phyloP scores from a whole-genome alignment of 2,113 vertebrate genomes.

The Antigone vipio region DNA sequence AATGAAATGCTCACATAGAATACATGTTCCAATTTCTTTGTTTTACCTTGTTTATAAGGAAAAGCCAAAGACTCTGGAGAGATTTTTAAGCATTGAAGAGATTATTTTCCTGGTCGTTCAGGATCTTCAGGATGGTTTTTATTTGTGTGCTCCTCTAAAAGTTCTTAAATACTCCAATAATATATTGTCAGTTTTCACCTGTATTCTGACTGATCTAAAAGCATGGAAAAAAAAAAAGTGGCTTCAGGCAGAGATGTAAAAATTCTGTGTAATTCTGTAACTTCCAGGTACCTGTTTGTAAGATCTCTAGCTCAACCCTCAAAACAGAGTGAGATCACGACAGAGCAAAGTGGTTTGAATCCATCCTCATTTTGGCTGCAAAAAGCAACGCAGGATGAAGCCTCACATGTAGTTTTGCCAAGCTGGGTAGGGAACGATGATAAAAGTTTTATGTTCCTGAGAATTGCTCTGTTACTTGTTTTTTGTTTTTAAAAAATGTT shows the following conservation, averaged over 20 bases:
- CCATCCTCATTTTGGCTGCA: not conserved
- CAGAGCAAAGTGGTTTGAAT: not conserved
- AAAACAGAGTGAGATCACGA: not conserved
- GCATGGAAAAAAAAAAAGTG: rapidly evolving
- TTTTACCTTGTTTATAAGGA: conserved; percentile 9
- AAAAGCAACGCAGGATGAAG: not conserved
- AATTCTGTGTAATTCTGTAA: not conserved
- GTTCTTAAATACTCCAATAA: not conserved
- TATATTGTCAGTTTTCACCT: not conserved
- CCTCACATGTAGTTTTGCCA: not conserved
- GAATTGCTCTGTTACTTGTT: not conserved
- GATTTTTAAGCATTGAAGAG: conserved; percentile 21
- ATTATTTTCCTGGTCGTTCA: not conserved
- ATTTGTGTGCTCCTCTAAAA: not conserved
- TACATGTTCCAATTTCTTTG: not conserved
- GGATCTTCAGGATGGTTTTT: conserved; percentile 19
- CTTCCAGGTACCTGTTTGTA: rapidly evolving
- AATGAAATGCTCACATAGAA: not conserved
- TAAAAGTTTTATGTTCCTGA: not conserved
- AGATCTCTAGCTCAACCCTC: not conserved
- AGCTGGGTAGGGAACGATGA: not conserved
- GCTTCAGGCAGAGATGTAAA: not conserved
- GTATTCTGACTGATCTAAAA: not conserved
- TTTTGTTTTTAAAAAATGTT: too few species aligned
- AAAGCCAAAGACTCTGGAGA: conserved; percentile 10